Evolutionary conservation across 2,888 invertebrate species (phyloP).

Genomic region (Tinea trinotella): DNA sequence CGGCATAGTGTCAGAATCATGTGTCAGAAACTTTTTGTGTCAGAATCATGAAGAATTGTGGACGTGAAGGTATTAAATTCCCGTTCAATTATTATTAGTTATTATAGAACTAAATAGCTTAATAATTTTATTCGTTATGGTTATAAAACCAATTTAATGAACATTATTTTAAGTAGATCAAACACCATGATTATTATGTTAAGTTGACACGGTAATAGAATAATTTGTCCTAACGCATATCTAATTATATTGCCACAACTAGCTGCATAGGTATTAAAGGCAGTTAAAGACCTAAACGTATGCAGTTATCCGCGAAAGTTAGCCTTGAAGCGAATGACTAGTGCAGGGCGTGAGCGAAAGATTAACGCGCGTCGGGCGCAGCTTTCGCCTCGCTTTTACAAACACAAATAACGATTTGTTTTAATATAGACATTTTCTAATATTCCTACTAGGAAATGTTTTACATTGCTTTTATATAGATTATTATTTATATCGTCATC

Average conservation of each 20-base stretch:
- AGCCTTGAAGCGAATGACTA: conserved; percentile 44
- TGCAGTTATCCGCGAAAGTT: conserved; percentile 52
- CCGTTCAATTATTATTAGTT: too few species aligned
- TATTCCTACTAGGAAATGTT: neutral
- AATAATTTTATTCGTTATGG: too few species aligned
- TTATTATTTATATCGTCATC: too few species aligned
- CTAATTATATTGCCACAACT: neutral
- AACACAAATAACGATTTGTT: neutral
- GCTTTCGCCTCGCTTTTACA: conserved; percentile 40
- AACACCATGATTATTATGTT: neutral
- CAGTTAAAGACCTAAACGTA: neutral
- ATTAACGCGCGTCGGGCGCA: conserved; percentile 41
- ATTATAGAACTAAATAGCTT: too few species aligned
- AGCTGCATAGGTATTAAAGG: neutral
- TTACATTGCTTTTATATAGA: too few species aligned
- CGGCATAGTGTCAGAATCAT: too few species aligned
- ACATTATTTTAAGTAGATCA: neutral
- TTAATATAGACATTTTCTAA: too few species aligned
- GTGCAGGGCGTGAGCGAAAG: conserved; percentile 32
- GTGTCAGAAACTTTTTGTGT: too few species aligned
- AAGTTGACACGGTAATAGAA: neutral
- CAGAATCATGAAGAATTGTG: too few species aligned
- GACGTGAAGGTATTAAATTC: too few species aligned
- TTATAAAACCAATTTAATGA: too few species aligned
- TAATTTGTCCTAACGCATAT: neutral